phyloP scores from a whole-genome alignment of 2,797 vertebrate genomes.

The Halcyon smyrnensis region DNA sequence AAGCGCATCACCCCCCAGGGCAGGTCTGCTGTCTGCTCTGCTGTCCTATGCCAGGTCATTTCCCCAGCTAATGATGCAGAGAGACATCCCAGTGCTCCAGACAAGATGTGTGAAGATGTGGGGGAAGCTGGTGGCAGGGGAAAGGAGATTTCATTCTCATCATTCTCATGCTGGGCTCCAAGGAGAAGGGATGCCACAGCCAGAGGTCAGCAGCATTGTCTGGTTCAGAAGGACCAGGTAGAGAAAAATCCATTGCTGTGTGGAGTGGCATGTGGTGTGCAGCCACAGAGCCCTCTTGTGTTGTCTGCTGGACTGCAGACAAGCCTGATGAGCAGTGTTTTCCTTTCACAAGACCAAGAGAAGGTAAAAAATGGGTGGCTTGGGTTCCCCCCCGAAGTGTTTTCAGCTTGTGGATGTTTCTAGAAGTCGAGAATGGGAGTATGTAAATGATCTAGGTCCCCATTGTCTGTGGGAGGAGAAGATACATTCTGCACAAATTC shows the following conservation, averaged over 20 bases:
- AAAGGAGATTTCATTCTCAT: background rate
- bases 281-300: slow-evolving; percentile 70
- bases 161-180: background rate
- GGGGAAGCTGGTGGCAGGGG: background rate
- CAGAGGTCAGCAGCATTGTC: background rate
- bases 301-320: slow-evolving; percentile 5
- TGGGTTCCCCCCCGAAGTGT: rapidly evolving
- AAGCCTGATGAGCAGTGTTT: background rate
- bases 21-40: background rate
- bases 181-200: background rate
- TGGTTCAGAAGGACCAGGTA: background rate
- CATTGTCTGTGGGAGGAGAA: background rate
- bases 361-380: background rate
- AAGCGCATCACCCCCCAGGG: rapidly evolving
- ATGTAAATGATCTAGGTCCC: background rate
- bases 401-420: background rate
- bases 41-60: background rate
- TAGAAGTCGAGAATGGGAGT: background rate
- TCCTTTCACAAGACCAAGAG: background rate
- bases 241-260: background rate
- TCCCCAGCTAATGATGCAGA: rapidly evolving
- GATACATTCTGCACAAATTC: background rate
- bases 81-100: background rate
- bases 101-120: background rate
- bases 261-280: background rate